Evolutionary conservation across 1,140 invertebrate species (phyloP), one percentile per base, ranked within the genome.

Genomic region (Fopius arisanus): DNA sequence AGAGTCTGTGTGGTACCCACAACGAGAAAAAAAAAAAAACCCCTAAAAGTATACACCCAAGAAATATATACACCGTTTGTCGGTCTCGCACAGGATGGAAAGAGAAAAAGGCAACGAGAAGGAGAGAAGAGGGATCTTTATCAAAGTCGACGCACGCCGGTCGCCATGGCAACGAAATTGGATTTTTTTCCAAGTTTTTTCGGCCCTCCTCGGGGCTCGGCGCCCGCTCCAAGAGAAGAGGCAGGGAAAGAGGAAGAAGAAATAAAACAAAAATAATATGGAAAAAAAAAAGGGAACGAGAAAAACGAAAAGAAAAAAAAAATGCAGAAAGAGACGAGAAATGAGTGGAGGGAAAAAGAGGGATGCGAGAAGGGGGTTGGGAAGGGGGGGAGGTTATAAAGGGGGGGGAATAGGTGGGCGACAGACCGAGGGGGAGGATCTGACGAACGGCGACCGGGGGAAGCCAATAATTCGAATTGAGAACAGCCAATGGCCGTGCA

Each of bases 401-500:
- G n/a, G n/a, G 37, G 21, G 66, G 29, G 48, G 67, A 48, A 51
- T 23, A 70, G 21, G 51, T 10, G 69, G 67, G 41, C 67, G 29
- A 59, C 54, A 65, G 29, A 31, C 62, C 54, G 54, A 59, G 78
- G 79, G 81, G 78, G 80, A 78, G 80, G 76, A 76, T 83, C 86
- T 87, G 86, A 86, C 85, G 85, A 86, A 86, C 84, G 82, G 80
- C 84, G 83, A 83, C 83, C 80, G 40, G 83, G 85, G 84, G 83
- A 86, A 86, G 85, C 85, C 86, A 87, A 87, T 87, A 87, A 87
- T 87, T 87, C 85, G 85, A 87, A 87, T 86, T 86, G 85, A 86
- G 85, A 87, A 84, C 85, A 87, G 86, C 85, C 86, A 87, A 87
- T 87, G 85, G 85, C 85, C 84, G 85, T 84, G 85, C 85, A 87